Conservation (phyloP, 2,888 invertebrate genomes). For the Drosophila tripunctata region DNA sequence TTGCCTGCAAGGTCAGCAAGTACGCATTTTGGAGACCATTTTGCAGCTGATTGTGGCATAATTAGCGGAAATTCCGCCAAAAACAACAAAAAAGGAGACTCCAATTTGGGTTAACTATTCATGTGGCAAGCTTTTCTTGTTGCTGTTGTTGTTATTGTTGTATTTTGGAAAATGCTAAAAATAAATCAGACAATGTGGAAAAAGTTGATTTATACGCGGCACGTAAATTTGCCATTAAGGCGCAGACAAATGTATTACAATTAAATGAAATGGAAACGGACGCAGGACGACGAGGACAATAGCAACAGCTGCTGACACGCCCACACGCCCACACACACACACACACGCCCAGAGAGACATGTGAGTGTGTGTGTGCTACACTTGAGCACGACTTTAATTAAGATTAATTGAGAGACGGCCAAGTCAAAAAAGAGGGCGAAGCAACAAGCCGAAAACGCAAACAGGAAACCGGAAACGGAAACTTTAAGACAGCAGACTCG, state of each 20-base stretch:
- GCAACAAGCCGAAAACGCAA: neutral
- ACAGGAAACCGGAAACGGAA: constrained; percentile 14
- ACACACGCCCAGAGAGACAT: constrained; percentile 2
- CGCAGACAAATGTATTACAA: constrained; percentile 75
- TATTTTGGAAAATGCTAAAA: constrained; percentile 56
- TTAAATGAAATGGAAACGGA: constrained; percentile 67
- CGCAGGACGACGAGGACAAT: constrained; percentile 9
- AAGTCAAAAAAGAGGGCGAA: neutral
- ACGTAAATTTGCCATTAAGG: constrained; percentile 74
- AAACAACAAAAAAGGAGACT: constrained; percentile 23
- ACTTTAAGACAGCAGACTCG: constrained; percentile 41
- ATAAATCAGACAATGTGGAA: constrained; percentile 55
- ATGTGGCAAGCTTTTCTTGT: neutral
- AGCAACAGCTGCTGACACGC: constrained; percentile 62
- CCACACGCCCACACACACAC: constrained; percentile 37
- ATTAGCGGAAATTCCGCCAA: constrained; percentile 41
- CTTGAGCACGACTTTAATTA: constrained; percentile 65
- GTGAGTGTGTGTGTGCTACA: constrained; percentile 1
- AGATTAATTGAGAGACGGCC: constrained; percentile 68
- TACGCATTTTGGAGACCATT: constrained; percentile 1
- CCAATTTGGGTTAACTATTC: constrained; percentile 36
- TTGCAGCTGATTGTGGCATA: constrained; percentile 54
- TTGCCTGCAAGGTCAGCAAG: constrained; percentile 46
- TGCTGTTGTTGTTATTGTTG: constrained; percentile 2
- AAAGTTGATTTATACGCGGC: constrained; percentile 73